Base-by-base conservation (phyloP, 2,797 vertebrate species). In the Peromyscus nudipes region DNA sequence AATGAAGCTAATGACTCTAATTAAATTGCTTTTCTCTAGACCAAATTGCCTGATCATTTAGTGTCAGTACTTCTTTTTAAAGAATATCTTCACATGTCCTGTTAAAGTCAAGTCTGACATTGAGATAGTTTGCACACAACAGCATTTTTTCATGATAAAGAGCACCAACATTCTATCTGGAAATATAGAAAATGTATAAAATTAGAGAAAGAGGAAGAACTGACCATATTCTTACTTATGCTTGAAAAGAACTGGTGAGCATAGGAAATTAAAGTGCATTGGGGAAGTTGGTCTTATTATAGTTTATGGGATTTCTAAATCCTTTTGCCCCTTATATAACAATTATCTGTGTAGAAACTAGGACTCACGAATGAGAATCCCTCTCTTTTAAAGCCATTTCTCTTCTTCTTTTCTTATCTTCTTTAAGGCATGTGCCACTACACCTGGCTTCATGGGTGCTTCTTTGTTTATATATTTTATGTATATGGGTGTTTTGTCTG, bases 1-100 rank as follows among this genome's bases (percentile, higher is more conserved):
- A 6, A 13, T 27, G 84, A 75, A 97, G 76, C 73, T 88, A 97
- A 97, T 96, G 77, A 62, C 13, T 93, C 94, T 83, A 79, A 96
- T 96, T 97, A 52, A 87, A 60, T 62, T 49, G 14, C 23, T 34
- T 96, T 43, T 84, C 73, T 29, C 10, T 55, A 93, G 71, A 90
- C 12, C 19, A 96, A 96, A 95, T 77, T 34, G 2, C n/a, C 79
- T 92, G 91, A 64, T n/a, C 27, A 80, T 89, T 96, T 23, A 79
- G 27, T 64, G 52, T 94, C 91, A 93, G 40, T n/a, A 60, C 46
- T 55, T 87, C 94, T 82, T 84, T 37, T 37, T 34, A 69, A 95
- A 91, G n/a, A 76, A 77, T 21, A 49, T 71, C 27, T 76, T 94
- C 62, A 67, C 79, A 31, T 77, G 57, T 23, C 84, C 37, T 89